phyloP scores from a whole-genome alignment of 1,140 invertebrate genomes.

The Brachystomella parvula region DNA sequence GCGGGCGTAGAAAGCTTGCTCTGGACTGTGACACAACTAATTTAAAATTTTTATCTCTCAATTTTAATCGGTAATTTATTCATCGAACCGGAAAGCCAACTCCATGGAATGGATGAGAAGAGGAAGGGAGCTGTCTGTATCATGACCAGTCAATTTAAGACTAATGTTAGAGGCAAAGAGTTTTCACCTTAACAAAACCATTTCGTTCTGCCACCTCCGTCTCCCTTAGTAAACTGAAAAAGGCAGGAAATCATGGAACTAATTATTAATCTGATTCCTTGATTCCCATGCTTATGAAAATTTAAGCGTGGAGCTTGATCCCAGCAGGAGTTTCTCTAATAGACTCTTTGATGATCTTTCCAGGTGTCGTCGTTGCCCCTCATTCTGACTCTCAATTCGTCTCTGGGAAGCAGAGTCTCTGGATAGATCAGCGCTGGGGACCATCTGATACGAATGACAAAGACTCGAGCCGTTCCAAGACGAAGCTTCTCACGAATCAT shows the following conservation, averaged over 20 bases:
- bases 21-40: no score
- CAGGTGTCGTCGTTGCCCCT: constrained; percentile 36
- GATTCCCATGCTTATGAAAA: background rate
- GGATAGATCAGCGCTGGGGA: constrained; percentile 66
- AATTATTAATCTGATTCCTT: constrained; percentile 26
- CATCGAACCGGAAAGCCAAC: no score
- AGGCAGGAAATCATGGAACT: constrained; percentile 28
- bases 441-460: constrained; percentile 49
- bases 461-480: constrained; percentile 55
- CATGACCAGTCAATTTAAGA: no score
- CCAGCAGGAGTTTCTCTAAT: background rate
- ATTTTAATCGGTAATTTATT: no score
- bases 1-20: no score
- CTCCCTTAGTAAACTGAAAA: constrained; percentile 8
- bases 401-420: constrained; percentile 59
- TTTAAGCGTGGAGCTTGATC: background rate
- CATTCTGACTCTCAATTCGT: constrained; percentile 38
- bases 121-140: no score
- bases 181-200: constrained; percentile 22
- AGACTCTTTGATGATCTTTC: constrained; percentile 9
- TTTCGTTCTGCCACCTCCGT: constrained; percentile 18
- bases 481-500: constrained; percentile 53
- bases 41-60: no score
- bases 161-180: background rate
- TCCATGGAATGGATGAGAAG: no score